Base-by-base conservation (phyloP, 1,140 invertebrate species). In the Antheraea pernyi region DNA sequence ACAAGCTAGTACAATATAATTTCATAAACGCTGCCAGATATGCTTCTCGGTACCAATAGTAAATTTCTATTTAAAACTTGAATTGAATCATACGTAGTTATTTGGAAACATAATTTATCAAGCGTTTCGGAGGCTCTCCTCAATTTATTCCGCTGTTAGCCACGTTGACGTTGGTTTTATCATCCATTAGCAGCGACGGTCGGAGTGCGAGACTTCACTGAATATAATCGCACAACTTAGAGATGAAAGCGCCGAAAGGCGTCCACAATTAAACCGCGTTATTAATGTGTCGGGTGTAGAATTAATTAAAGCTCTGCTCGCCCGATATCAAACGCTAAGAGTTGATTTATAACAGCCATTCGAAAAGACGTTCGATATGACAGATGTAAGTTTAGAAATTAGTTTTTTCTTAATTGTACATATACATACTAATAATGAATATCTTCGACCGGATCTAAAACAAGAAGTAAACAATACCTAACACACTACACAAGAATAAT, bases 131-230 rank as follows among this genome's bases (percentile, higher is more conserved):
- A 68, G 76, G 68, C 72, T 76, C 76, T 77, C 68, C 62, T 74
- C 77, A 81, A 83, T 78, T 81, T 79, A 81, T 81, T 78, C 76
- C 65, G 74, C 77, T 80, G 80, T 74, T 76, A 80, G 75, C 71
- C 73, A 69, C 75, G 71, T 77, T 73, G 73, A 75, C 72, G 76
- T 70, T 75, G 79, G 72, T 82, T 79, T 80, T 80, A 78, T 80
- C 76, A 76, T 77, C 74, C 74, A 76, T 82, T 78, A 82, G 72
- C 64, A 70, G 71, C 65, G 68, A 66, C 60, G 65, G 30, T 48
- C 61, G 67, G 70, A 63, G 71, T 59, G 60, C 68, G 53, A 13
- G 42, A 62, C 69, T 70, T n/a, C 46, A 59, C 65, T 69, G 65
- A 66, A 73, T 66, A 67, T 77, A 79, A 74, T 76, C 69, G 71